Percentiles rank a stretch among this genome's conserved stretches.
These are phyloP conservation scores for Coelopa frigida DNA, from an alignment of 1,140 invertebrate genomes.

Conservation along the genomic window DNA sequence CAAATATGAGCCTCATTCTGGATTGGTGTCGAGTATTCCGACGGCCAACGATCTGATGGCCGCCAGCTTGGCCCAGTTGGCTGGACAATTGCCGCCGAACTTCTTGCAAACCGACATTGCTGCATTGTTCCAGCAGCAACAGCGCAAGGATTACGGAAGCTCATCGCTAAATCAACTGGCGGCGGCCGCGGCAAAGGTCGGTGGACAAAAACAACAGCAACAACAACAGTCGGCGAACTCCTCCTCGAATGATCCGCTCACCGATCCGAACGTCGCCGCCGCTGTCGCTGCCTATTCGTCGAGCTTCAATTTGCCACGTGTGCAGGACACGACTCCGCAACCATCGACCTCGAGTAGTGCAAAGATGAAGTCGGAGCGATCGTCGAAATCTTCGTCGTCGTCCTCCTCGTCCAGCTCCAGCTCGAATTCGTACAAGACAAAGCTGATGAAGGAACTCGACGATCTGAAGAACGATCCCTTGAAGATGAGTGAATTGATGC, in stretches of 20 bases:
- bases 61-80: constrained; percentile 37
- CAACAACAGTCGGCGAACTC: constrained; percentile 7
- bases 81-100: constrained; percentile 35
- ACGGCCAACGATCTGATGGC: constrained; percentile 41
- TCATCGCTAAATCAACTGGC: constrained; percentile 38
- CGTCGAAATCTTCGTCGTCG: constrained; percentile 28
- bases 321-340: constrained; percentile 2
- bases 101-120: constrained; percentile 35
- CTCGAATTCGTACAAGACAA: constrained; percentile 41
- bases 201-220: constrained; percentile 31
- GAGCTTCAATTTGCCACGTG: constrained; percentile 33
- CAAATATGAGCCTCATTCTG: constrained; percentile 7
- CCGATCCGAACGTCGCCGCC: constrained; percentile 37
- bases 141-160: constrained; percentile 37
- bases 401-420: constrained; percentile 32
- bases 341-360: constrained; percentile 25
- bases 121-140: constrained; percentile 27
- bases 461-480: constrained; percentile 41
- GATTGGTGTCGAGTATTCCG: constrained; percentile 20
- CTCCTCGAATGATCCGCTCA: neutral
- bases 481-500: constrained; percentile 41
- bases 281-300: constrained; percentile 38
- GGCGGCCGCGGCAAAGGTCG: constrained; percentile 38
- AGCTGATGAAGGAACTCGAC: constrained; percentile 42
- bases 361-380: constrained; percentile 27